These are phyloP conservation scores for Hemicrepidius hirtus DNA, from an alignment of 2,888 invertebrate species.

Conservation along the genomic window DNA sequence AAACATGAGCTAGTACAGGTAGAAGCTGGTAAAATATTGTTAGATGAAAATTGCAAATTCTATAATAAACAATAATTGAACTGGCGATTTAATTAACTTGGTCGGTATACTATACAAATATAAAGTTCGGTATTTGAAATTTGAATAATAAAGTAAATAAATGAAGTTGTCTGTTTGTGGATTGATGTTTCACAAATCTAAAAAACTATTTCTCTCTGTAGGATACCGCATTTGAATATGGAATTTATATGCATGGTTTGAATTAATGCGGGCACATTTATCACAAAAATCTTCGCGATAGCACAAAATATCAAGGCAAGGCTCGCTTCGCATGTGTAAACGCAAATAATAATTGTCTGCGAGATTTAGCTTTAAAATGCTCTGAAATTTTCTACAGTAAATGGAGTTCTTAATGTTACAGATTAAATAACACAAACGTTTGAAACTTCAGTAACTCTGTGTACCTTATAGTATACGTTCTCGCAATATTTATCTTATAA, in stretches of 20 bases:
- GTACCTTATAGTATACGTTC: neutral
- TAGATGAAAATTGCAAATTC: neutral
- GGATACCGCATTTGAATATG: neutral
- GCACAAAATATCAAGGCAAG: neutral
- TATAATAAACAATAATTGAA: neutral
- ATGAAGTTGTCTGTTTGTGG: neutral
- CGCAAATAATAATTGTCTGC: neutral
- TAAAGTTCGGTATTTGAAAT: neutral
- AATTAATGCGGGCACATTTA: constrained; percentile 15
- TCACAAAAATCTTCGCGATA: constrained; percentile 9
- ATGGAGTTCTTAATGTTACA: neutral
- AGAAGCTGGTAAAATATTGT: neutral
- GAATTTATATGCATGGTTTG: neutral
- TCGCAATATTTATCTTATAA: neutral
- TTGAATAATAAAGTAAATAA: constrained; percentile 4
- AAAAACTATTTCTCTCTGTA: neutral
- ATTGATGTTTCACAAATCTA: too few relatives aligned
- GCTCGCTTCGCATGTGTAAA: neutral
- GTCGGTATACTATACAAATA: neutral
- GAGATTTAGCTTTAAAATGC: neutral
- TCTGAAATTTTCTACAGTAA: neutral
- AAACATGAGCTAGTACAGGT: too few relatives aligned
- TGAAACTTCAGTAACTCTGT: neutral
- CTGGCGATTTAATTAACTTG: constrained; percentile 5
- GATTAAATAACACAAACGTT: neutral